Evolutionary conservation across 2,888 invertebrate genomes (phyloP).

Genomic region (Pemphredon lugubris): DNA sequence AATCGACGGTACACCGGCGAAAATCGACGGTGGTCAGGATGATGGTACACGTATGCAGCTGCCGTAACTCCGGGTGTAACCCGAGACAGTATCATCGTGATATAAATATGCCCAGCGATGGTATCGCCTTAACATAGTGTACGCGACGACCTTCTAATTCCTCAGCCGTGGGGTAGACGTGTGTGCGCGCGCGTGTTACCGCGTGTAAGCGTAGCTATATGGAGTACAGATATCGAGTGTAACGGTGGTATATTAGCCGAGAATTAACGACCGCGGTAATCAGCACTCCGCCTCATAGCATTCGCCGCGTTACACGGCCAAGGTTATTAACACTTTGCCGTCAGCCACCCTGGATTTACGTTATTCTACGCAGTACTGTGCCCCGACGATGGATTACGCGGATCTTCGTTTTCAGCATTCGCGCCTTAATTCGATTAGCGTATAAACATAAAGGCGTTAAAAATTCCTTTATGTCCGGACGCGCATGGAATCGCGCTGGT

Average conservation of each 20-base stretch:
- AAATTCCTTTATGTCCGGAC: constrained; percentile 18
- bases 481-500: not conserved
- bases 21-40: constrained; percentile 21
- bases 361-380: constrained; percentile 36
- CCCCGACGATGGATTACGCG: constrained; percentile 24
- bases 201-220: constrained; percentile 21
- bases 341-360: constrained; percentile 63
- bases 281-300: constrained; percentile 67
- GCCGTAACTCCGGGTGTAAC: constrained; percentile 61
- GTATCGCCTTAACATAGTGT: constrained; percentile 64
- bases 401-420: constrained; percentile 35
- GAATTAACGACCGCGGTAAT: constrained; percentile 69
- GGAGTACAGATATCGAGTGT: constrained; percentile 55
- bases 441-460: not conserved
- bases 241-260: constrained; percentile 65
- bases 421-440: constrained; percentile 4
- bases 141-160: constrained; percentile 69
- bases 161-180: constrained; percentile 54
- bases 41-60: constrained; percentile 33
- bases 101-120: constrained; percentile 63
- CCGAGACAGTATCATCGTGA: constrained; percentile 66
- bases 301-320: constrained; percentile 66
- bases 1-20: no score
- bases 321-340: constrained; percentile 63
- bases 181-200: constrained; percentile 48